Base-by-base conservation (phyloP, 2,888 invertebrate species). In the Harpagoxenus sublaevis region DNA sequence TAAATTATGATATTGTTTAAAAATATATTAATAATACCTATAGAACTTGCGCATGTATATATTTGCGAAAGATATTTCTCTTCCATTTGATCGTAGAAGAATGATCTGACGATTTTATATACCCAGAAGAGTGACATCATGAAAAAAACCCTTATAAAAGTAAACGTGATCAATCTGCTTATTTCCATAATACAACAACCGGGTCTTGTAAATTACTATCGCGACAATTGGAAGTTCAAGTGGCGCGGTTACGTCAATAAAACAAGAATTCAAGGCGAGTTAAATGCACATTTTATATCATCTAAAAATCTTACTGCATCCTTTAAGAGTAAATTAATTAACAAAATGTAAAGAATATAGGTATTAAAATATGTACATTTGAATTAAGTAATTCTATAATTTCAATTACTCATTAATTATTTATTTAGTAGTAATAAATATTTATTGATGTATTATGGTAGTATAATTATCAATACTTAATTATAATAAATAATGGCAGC, bases 71-170 rank as follows among this genome's bases (percentile, higher is more conserved):
- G 1, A 18, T 66, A 31, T 55, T 23, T 39, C 15, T 68, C 28
- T 68, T 55, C 6, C 18, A n/a, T 23, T 31, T 31, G 18, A 6
- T 57, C 31, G 12, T 3, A 55, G 42, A 78, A 68, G n/a, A 53
- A 68, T 57, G 55, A 66, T 66, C 9, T 42, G 42, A 18, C 28
- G 23, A 66, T 42, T 42, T 66, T n/a, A 15, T n/a, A 12, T 68
- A 78, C 31, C 6, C 3, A 48, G 78, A 57, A 78, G 42, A 42
- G 3, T 68, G 78, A 78, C n/a, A 9, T 78, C 68, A 68, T 68
- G 57, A 35, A 57, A 68, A 78, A 78, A 68, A 68, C 31, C 31
- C 42, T 68, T 55, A 42, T 9, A 4, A 45, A 78, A 78, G 31
- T 55, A 55, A 65, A 28, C 53, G 8, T 28, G 12, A 66, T 31